Base-by-base conservation (phyloP, 2,888 invertebrate genomes). In the Rotaria socialis region DNA sequence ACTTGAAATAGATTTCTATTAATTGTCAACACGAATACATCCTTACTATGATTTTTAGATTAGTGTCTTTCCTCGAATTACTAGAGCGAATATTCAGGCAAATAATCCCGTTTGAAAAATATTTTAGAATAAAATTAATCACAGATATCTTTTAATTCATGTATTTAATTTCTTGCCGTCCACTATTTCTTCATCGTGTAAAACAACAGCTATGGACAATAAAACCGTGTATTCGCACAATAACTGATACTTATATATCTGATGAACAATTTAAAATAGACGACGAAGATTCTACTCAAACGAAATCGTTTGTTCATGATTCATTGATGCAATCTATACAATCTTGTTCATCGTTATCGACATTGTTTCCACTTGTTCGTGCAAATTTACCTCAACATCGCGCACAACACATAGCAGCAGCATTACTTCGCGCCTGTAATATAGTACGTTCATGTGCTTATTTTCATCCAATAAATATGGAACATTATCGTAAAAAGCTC, bases 391-490 rank as follows among this genome's bases (percentile, higher is more conserved):
- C 75, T 22, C 41, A 80, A 43, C 47, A 43, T 43, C 41, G 47
- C 3, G 43, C 41, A 11, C 47, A 80, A 24, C 75, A 80, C 11
- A 80, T 80, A 43, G 75, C 75, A 22, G 3, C 75, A 22, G 41
- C 43, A 43, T 43, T 80, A 24, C 47, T 80, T 43, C 75, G 47
- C 22, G 16, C 75, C 10, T 80, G 75, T 47, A 47, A 43, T 41
- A 80, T 80, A 22, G 47, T 80, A 27, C 75, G 75, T 80, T 41
- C 75, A 80, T 80, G 41, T 80, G 47, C 75, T 24, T 47, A 43
- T 43, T 80, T 80, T n/a, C 22, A 80, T 80, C 75, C 75, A 11
- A 47, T 43, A 43, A 19, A 47, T 80, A 47, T 43, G 47, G 43
- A 80, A 24, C 24, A 3, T 10, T 80, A 80, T 80, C 75, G 47